Evolutionary conservation across 2,113 vertebrate genomes (phyloP), one percentile per base, ranked within the genome.

Genomic region (Trogon melanurus): DNA sequence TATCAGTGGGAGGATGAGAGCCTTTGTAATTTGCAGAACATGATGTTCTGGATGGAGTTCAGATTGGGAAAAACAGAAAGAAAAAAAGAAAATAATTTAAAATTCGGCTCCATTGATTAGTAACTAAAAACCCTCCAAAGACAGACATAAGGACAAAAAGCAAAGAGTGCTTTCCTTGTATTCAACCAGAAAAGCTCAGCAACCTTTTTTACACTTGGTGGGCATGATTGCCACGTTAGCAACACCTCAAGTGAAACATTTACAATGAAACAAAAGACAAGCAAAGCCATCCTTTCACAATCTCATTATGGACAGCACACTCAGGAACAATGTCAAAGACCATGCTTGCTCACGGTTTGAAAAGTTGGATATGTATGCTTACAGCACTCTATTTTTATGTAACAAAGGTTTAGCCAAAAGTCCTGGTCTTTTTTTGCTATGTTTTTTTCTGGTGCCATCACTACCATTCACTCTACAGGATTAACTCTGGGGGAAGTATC

Each of bases 41-140:
- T 0, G 2, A 17, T 84, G 44, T 88, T 78, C 75, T 74, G 61
- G 74, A 88, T 13, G 22, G 13, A 26, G 29, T 53, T 90, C 29
- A 47, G 13, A 34, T 32, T 26, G 21, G 62, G 20, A 2, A 2
- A 20, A 44, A 60, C 71, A 65, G 38, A 29, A 41, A 41, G 41
- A 41, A 41, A 41, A 41, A 41, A 41, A 41, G 41, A 12, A 29
- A 50, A 53, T 0, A 56, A 3, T 38, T 47, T 3, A 48, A 53
- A 71, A 60, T 71, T 66, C 45, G 48, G 18, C 10, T 80, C 4
- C 20, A 9, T 62, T 74, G n/a, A 76, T 69, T 62, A 80, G 91
- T 96, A 85, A 50, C 16, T n/a, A 91, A 91, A 79, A 75, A 30
- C 84, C 89, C 95, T 73, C 8, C n/a, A 69, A 34, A 79, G 22